Evolutionary conservation across 2,888 invertebrate species (phyloP).

Genomic region (Chloroclysta siterata): DNA sequence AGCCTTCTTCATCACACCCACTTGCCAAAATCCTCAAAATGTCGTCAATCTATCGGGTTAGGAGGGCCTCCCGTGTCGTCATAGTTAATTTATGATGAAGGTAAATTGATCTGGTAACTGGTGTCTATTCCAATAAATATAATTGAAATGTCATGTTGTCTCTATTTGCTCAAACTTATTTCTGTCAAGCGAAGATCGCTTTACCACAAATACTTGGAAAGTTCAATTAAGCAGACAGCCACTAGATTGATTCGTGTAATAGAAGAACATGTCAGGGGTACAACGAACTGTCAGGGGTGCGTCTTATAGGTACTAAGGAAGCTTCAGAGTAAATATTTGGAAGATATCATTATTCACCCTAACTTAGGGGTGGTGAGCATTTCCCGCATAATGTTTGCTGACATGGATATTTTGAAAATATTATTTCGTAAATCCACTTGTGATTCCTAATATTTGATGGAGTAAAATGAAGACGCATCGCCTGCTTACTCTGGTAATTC

Average conservation of each 20-base stretch:
- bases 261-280: slow-evolving; percentile 13
- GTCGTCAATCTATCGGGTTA: too few species aligned
- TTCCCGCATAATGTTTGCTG: slow-evolving; percentile 23
- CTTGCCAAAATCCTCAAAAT: too few species aligned
- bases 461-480: background rate
- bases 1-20: too few species aligned
- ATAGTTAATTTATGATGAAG: too few species aligned
- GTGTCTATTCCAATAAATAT: too few species aligned
- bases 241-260: slow-evolving; percentile 22
- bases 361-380: slow-evolving; percentile 12
- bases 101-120: background rate
- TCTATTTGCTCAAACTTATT: background rate
- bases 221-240: slow-evolving; percentile 2
- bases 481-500: background rate
- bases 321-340: slow-evolving; percentile 29
- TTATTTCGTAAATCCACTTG: slow-evolving; percentile 6
- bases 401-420: slow-evolving; percentile 24
- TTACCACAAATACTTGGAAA: slow-evolving; percentile 1
- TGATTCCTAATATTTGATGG: slow-evolving; percentile 1
- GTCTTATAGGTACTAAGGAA: slow-evolving; percentile 10
- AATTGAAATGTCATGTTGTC: slow-evolving; percentile 1
- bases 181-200: background rate
- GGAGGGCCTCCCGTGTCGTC: too few species aligned
- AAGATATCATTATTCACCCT: slow-evolving; percentile 30
- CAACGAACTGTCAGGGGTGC: slow-evolving; percentile 10